Base-by-base conservation (phyloP, 2,797 vertebrate species). In the Threskiornis aethiopicus region DNA sequence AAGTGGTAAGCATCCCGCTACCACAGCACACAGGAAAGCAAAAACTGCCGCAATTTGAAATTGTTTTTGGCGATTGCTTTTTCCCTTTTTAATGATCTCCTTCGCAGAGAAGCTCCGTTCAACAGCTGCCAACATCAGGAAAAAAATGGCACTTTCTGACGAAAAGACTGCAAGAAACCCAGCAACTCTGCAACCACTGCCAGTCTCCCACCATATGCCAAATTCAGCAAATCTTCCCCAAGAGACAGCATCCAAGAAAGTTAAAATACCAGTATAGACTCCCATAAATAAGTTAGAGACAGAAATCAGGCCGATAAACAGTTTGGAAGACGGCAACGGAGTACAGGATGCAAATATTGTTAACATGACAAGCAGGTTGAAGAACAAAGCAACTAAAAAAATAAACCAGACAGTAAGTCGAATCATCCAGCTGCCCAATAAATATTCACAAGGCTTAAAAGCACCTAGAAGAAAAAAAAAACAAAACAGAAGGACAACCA, bases 371-470 rank as follows among this genome's bases (percentile, higher is more conserved):
- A 99, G 97, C 84, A 98, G 97, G 97, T 99, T 99, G 97, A 99
- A 99, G 93, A 99, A 97, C 96, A 99, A 96, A 3, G 99, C 99
- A 85, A 99, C 98, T 97, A 99, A 97, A 97, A 99, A 99, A 98
- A 99, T 99, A 98, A 99, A 99, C 99, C 99, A 99, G 73, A 99
- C 99, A 0, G 99, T 99, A 92, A 99, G 98, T 66, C 99, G 99
- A 83, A 99, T 99, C 99, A 99, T 99, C 99, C 99, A 99, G 98
- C 99, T 99, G 84, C 99, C 99, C 94, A 99, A 97, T 86, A 99
- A 98, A 95, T 99, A 99, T 97, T 99, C 98, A 62, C 99, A 99
- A 31, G 99, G 99, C 97, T 99, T 99, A 97, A 99, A 99, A 80
- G 99, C 99, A 97, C 99, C 99, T 99, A 97, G 54, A 97, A 95